phyloP scores from a whole-genome alignment of 2,797 vertebrate species.

The Acanthurus lineatus region DNA sequence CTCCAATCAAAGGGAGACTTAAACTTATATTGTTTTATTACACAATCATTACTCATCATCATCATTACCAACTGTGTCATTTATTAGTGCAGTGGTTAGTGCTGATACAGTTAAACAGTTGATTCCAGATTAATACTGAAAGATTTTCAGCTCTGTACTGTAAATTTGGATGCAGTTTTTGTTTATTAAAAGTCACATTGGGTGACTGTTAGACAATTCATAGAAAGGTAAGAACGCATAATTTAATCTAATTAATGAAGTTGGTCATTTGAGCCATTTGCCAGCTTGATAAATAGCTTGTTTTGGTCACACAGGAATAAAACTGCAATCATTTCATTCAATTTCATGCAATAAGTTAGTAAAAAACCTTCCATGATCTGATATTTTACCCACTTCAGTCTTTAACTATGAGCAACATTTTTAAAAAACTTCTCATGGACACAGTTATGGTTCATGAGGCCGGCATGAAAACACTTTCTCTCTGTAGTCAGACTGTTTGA shows the following conservation, averaged over 20 bases:
- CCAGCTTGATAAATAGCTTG: background rate
- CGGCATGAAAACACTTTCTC: background rate
- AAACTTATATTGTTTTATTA: conserved; percentile 39
- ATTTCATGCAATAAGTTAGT: background rate
- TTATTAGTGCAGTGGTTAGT: background rate
- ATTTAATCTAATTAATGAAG: background rate
- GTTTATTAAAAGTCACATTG: background rate
- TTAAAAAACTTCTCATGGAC: background rate
- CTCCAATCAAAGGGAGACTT: conserved; percentile 5
- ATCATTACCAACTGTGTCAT: background rate
- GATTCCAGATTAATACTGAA: background rate
- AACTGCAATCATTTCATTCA: conserved; percentile 1
- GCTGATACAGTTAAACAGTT: background rate
- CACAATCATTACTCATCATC: conserved; percentile 3
- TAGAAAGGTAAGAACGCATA: background rate
- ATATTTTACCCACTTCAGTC: conserved; percentile 2
- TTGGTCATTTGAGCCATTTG: background rate
- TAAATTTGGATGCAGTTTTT: background rate
- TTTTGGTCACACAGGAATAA: conserved; percentile 2
- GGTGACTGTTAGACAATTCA: background rate
- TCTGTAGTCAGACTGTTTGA: background rate
- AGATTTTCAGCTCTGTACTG: background rate
- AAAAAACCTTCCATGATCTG: background rate
- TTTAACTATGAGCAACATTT: background rate
- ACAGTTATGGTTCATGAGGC: background rate